Evolutionary conservation across 2,797 vertebrate genomes (phyloP), one percentile per base, ranked within the genome.

Genomic region (Crax fasciolata): DNA sequence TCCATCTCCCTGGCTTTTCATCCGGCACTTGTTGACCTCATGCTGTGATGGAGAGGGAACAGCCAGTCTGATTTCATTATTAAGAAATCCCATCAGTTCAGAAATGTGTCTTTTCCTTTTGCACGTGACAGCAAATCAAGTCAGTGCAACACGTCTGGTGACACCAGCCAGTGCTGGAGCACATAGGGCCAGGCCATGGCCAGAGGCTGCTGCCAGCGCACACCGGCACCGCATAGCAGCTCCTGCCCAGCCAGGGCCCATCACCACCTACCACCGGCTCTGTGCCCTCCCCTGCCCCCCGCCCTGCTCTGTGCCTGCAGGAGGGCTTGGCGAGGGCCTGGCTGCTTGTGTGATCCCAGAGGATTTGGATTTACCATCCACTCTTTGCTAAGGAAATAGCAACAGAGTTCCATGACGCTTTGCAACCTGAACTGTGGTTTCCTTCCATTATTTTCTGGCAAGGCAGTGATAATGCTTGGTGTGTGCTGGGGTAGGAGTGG

Each of bases 371-470:
- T 89, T 74, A 77, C 65, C 44, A 51, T 74, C 62, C 52, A 46
- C 49, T 57, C 3, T 78, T 71, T 84, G 79, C 90, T 87, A 93
- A 88, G 87, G 85, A 94, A 96, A 90, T 4, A 55, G 58, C 1
- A 5, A 24, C 43, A n/a, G 72, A 57, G 57, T 8, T 41, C 81
- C 4, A 23, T 51, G 61, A 74, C 6, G 1, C 54, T 70, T 48
- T 39, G 41, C 1, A 5, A 70, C 74, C 65, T 66, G 54, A 89
- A 35, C 78, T 58, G n/a, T 59, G 61, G 77, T 90, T 94, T 91
- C 87, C 66, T 94, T 68, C 80, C 81, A 49, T 75, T 87, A 52
- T 90, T 75, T 84, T 67, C 87, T 86, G 70, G 67, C 0, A 11
- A 77, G 67, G 39, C 49, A 39, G 62, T 90, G 80, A 32, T 76